Evolutionary conservation across 2,888 invertebrate genomes (phyloP).

Genomic region (Onthophagus sagittarius): DNA sequence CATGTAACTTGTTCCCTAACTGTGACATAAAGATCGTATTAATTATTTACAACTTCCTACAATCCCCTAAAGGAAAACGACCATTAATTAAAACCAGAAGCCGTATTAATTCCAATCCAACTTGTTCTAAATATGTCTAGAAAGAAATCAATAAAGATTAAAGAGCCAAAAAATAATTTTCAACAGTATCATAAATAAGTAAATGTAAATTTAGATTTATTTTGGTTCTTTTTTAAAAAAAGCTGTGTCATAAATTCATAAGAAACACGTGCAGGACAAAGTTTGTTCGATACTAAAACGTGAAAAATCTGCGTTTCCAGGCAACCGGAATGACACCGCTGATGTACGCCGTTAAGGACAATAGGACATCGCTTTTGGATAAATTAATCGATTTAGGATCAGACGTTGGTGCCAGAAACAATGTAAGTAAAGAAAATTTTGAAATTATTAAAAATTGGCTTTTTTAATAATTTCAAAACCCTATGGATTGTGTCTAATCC

Average conservation of each 20-base stretch:
- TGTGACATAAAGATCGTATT: background rate
- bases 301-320: constrained; percentile 56
- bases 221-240: too few species aligned
- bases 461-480: background rate
- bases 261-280: background rate
- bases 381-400: constrained; percentile 89
- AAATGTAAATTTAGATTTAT: too few species aligned
- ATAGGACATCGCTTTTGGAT: constrained; percentile 85
- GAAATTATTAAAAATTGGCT: background rate
- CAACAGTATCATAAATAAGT: too few species aligned
- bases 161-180: too few species aligned
- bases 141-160: too few species aligned
- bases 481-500: background rate
- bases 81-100: background rate
- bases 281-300: constrained; percentile 40
- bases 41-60: background rate
- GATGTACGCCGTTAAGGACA: constrained; percentile 96
- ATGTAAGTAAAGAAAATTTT: constrained; percentile 61
- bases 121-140: too few species aligned
- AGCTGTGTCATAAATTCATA: background rate
- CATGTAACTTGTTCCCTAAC: too few species aligned
- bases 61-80: background rate
- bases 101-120: background rate
- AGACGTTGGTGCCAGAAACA: constrained; percentile 85
- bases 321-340: constrained; percentile 90